Conservation (phyloP, 2,797 vertebrate genomes). For the Danio aesculapii region DNA sequence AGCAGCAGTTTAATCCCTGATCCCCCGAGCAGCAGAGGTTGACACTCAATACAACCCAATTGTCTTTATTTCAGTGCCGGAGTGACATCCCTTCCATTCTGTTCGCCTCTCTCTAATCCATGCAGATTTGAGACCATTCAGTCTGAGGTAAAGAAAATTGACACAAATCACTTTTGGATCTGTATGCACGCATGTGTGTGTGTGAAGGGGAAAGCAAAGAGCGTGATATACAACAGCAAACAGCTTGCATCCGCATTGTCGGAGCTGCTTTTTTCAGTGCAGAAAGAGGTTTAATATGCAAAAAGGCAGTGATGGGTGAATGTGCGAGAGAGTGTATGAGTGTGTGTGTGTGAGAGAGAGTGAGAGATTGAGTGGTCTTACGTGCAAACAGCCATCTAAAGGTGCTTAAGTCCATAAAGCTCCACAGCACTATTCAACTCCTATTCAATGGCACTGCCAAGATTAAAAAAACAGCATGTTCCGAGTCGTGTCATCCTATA, state of each 20-base stretch:
- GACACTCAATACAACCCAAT: conserved; percentile 51
- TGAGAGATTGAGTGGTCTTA: conserved; percentile 44
- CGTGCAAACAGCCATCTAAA: conserved; percentile 42
- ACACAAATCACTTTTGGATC: conserved; percentile 57
- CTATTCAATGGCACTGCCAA: conserved; percentile 38
- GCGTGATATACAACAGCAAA: conserved; percentile 42
- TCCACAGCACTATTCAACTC: conserved; percentile 36
- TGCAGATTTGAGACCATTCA: conserved; percentile 53
- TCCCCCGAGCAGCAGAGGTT: conserved; percentile 47
- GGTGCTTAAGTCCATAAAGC: conserved; percentile 53
- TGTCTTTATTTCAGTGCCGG: conserved; percentile 59
- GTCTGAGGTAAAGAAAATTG: conserved; percentile 57
- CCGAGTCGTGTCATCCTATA: conserved; percentile 25
- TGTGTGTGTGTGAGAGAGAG: neutral
- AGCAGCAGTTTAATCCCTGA: conserved; percentile 59
- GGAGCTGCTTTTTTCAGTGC: conserved; percentile 34
- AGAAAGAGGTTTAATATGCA: conserved; percentile 53
- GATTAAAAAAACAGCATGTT: conserved; percentile 44
- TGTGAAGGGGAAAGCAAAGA: conserved; percentile 23
- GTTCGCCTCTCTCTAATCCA: conserved; percentile 52
- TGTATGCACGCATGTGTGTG: neutral
- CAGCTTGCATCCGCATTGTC: conserved; percentile 51
- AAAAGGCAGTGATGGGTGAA: conserved; percentile 40
- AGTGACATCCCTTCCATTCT: conserved; percentile 46
- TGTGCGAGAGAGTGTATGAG: conserved; percentile 2